Base-by-base conservation (phyloP, 2,113 vertebrate genomes). In the Nothocercus nigrocapillus region DNA sequence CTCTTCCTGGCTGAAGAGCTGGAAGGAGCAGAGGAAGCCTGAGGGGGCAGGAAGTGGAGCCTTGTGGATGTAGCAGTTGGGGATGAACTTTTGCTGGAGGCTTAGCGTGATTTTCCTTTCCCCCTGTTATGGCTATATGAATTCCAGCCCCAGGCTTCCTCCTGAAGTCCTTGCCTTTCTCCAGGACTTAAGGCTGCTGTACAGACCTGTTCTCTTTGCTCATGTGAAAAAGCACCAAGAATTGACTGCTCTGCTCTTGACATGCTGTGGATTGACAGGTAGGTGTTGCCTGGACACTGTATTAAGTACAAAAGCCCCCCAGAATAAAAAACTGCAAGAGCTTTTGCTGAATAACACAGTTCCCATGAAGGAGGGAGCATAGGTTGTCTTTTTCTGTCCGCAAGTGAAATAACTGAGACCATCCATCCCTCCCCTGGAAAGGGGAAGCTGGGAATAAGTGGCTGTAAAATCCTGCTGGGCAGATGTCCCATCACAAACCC, bases 401-500 rank as follows among this genome's bases (percentile, higher is more conserved):
- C 63, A n/a, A 58, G 22, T 5, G 15, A 68, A 82, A 53, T 75
- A 76, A 63, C 51, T 28, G 2, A 45, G n/a, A 59, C 45, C 73
- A 70, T 68, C 72, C 53, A 49, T 83, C 51, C 25, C 21, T 64
- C 80, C 38, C 58, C 19, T 20, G 22, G 53, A 62, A 76, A 30
- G 22, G 54, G 24, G 79, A 49, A 95, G 28, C 18, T 4, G 40
- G 59, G 70, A 94, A 38, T 87, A 85, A 95, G 66, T n/a, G 82
- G 88, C 90, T 92, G 62, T 53, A 45, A 83, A 85, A 92, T 69
- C 58, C 81, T 89, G 19, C 36, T 61, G 58, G 67, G 77, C 81
- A 94, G 77, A 82, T 85, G 86, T 82, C 66, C 0, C 66, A 89
- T 92, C 86, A 76, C 53, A 93, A 95, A 95, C 69, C 83, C 81